Percentiles rank a stretch among this genome's conserved stretches.
These are phyloP conservation scores for Standfussiana lucernea DNA, from an alignment of 2,888 invertebrate genomes.

Conservation along the genomic window DNA sequence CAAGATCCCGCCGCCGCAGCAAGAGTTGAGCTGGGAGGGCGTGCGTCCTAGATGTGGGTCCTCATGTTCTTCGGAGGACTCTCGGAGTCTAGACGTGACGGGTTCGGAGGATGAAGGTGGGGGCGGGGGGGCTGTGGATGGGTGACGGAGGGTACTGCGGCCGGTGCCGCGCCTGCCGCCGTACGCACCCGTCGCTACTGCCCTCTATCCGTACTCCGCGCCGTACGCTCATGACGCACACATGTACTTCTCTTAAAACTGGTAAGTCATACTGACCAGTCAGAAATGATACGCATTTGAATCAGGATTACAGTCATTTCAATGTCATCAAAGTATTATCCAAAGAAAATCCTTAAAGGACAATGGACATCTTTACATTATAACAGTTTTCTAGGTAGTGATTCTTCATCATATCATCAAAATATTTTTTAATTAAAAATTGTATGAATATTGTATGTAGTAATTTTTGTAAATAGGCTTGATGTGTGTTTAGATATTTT, in stretches of 20 bases:
- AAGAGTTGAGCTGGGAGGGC: constrained; percentile 83
- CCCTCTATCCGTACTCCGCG: constrained; percentile 78
- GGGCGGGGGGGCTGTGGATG: constrained; percentile 81
- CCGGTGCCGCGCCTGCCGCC: constrained; percentile 89
- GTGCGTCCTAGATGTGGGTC: constrained; percentile 81
- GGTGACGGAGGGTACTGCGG: constrained; percentile 89
- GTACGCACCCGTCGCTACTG: constrained; percentile 75
- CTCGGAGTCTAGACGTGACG: constrained; percentile 88
- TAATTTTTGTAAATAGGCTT: constrained; percentile 53
- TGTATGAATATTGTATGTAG: constrained; percentile 25
- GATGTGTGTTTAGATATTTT: constrained; percentile 50
- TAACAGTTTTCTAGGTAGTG: constrained; percentile 28
- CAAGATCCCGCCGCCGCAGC: constrained; percentile 84
- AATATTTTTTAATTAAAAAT: constrained; percentile 29
- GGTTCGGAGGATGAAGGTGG: constrained; percentile 89
- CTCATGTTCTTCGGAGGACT: constrained; percentile 87
- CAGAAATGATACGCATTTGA: not conserved
- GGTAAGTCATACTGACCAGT: constrained; percentile 29
- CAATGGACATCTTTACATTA: constrained; percentile 18
- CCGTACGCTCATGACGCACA: constrained; percentile 81
- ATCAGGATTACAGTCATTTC: not conserved
- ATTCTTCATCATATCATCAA: constrained; percentile 46
- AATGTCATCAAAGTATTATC: not conserved
- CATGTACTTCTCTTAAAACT: constrained; percentile 83
- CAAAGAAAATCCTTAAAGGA: not conserved